These are phyloP conservation scores for Bicyclus anynana DNA, from an alignment of 1,140 invertebrate genomes.

Conservation along the genomic window DNA sequence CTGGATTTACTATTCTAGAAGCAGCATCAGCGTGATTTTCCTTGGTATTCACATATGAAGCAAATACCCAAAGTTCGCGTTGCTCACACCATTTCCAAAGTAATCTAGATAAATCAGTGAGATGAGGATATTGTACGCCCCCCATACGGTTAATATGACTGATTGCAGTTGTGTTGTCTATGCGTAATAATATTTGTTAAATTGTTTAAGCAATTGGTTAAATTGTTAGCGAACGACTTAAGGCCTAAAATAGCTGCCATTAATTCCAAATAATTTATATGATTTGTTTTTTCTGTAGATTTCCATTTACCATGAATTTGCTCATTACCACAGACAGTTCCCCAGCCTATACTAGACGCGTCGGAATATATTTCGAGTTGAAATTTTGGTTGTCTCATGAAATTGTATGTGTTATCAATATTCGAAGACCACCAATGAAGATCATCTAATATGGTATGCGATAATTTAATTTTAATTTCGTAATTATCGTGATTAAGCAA, in stretches of 20 bases:
- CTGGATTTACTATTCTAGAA: conserved; percentile 29
- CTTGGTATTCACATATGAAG: conserved; percentile 51
- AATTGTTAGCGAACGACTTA: conserved; percentile 43
- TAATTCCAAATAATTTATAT: conserved; percentile 59
- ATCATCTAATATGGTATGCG: conserved; percentile 21
- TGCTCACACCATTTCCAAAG: conserved; percentile 59
- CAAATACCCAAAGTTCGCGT: conserved; percentile 41
- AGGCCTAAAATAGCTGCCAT: conserved; percentile 42
- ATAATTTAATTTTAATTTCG: no score
- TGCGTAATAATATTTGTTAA: conserved; percentile 43
- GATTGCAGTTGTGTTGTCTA: conserved; percentile 60
- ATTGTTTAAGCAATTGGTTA: conserved; percentile 32
- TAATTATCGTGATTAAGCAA: no score
- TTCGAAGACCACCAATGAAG: conserved; percentile 42
- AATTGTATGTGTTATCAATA: conserved; percentile 20
- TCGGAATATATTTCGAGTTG: conserved; percentile 51
- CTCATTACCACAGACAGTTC: conserved; percentile 31
- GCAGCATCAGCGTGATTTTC: conserved; percentile 36
- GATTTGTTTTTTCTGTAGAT: conserved; percentile 17
- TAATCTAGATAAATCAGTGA: conserved; percentile 31
- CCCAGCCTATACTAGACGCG: conserved; percentile 51
- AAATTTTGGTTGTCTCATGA: conserved; percentile 19
- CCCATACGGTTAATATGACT: conserved; percentile 52
- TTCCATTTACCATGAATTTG: conserved; percentile 39
- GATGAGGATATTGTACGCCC: conserved; percentile 38